Conservation (phyloP, 64 coral and sea anemone genomes). For the Porites lutea region DNA sequence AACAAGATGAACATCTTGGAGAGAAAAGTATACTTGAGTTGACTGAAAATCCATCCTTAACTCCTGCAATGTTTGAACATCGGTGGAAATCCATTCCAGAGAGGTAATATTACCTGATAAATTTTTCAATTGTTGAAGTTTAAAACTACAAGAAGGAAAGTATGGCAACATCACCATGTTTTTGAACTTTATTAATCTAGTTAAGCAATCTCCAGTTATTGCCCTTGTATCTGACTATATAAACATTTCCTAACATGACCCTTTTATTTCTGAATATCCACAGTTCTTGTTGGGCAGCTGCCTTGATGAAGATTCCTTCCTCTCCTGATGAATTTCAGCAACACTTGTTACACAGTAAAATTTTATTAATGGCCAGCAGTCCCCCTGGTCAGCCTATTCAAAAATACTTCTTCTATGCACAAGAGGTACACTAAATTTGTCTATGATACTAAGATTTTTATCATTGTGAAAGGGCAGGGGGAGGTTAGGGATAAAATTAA, state of each 20-base stretch:
- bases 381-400: constrained; percentile 59
- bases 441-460: not conserved
- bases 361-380: constrained; percentile 86
- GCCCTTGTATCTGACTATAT: too few relatives aligned
- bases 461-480: too few relatives aligned
- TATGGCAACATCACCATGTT: too few relatives aligned
- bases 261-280: not conserved
- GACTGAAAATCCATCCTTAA: constrained; percentile 50
- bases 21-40: constrained; percentile 25
- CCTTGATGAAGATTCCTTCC: constrained; percentile 55
- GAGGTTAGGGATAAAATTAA: too few relatives aligned
- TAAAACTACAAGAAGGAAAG: too few relatives aligned
- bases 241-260: too few relatives aligned
- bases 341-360: constrained; percentile 29
- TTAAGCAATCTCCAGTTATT: too few relatives aligned
- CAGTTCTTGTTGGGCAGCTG: constrained; percentile 44
- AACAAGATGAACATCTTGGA: not conserved
- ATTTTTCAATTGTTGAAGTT: not conserved
- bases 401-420: constrained; percentile 91
- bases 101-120: constrained; percentile 11
- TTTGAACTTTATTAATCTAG: too few relatives aligned
- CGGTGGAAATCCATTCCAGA: constrained; percentile 81
- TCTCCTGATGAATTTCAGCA: constrained; percentile 65
- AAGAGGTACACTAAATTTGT: constrained; percentile 37
- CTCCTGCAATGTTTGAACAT: constrained; percentile 76